Evolutionary conservation across 2,113 vertebrate genomes (phyloP).

Genomic region (Prietella phreatophila): DNA sequence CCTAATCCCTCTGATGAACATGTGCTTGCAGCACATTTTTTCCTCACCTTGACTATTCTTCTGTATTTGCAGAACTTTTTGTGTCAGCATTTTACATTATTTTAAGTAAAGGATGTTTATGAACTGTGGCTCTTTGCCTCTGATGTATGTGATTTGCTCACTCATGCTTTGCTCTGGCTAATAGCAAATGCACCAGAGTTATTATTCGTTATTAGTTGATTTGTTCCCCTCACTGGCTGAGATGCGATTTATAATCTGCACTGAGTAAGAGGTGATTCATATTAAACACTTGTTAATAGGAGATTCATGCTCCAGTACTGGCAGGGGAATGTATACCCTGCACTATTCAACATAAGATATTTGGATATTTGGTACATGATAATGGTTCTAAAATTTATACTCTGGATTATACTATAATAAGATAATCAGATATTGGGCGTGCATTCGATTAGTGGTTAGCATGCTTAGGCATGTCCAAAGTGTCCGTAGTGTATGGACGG

Average conservation of each 20-base stretch:
- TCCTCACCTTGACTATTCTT: background rate
- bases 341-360: background rate
- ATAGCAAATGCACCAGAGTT: background rate
- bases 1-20: slow-evolving; percentile 61
- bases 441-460: too few species aligned
- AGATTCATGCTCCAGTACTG: background rate
- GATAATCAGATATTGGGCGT: background rate
- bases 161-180: background rate
- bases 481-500: too few species aligned
- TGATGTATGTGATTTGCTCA: slow-evolving; percentile 2
- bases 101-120: background rate
- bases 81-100: slow-evolving; percentile 6
- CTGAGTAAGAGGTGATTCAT: background rate
- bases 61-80: background rate
- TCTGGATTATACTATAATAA: background rate
- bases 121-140: background rate
- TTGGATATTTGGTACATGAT: background rate
- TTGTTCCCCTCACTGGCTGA: background rate
- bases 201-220: background rate
- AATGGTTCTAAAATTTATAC: background rate
- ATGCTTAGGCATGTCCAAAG: too few species aligned
- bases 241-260: background rate
- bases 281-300: slow-evolving; percentile 7
- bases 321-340: background rate
- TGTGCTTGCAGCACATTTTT: background rate